Conservation (phyloP, 1,140 invertebrate species). For the Philopotamus ludificatus region DNA sequence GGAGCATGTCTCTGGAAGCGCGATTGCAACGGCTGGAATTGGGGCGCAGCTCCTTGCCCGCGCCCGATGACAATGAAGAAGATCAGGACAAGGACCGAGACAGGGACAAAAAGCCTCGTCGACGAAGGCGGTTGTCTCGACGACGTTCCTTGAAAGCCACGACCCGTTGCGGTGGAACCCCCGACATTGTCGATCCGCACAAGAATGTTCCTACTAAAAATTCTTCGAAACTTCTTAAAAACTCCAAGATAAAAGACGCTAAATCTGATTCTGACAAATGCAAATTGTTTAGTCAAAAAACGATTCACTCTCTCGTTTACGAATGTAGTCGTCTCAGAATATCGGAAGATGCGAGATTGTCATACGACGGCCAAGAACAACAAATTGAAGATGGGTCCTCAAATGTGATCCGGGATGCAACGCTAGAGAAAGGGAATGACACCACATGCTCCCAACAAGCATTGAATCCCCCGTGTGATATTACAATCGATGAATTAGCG, state of each 20-base stretch:
- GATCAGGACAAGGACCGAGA: too few relatives aligned
- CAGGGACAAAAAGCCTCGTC: too few relatives aligned
- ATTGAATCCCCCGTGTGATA: constrained; percentile 68
- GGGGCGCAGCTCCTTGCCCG: too few relatives aligned
- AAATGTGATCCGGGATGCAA: constrained; percentile 40
- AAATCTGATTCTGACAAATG: neutral
- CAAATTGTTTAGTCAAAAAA: neutral
- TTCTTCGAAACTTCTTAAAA: constrained; percentile 33
- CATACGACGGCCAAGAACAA: constrained; percentile 49
- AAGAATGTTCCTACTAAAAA: constrained; percentile 40
- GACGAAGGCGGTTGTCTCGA: constrained; percentile 50
- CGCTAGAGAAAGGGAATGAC: constrained; percentile 41
- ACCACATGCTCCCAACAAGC: constrained; percentile 64
- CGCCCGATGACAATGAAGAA: too few relatives aligned
- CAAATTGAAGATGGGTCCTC: constrained; percentile 30
- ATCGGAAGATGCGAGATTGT: constrained; percentile 43
- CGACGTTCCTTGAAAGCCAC: constrained; percentile 41
- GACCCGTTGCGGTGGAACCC: constrained; percentile 25
- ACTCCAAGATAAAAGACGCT: constrained; percentile 45
- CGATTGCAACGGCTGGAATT: too few relatives aligned
- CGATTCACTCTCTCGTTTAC: constrained; percentile 30
- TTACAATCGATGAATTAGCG: constrained; percentile 87
- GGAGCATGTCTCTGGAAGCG: too few relatives aligned
- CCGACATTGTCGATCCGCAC: constrained; percentile 29
- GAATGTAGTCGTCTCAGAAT: constrained; percentile 33